A percentile compares a stretch with the other conserved stretches of the same genome.
phyloP scores from a whole-genome alignment of 2,113 vertebrate genomes.

The Mesocricetus auratus region DNA sequence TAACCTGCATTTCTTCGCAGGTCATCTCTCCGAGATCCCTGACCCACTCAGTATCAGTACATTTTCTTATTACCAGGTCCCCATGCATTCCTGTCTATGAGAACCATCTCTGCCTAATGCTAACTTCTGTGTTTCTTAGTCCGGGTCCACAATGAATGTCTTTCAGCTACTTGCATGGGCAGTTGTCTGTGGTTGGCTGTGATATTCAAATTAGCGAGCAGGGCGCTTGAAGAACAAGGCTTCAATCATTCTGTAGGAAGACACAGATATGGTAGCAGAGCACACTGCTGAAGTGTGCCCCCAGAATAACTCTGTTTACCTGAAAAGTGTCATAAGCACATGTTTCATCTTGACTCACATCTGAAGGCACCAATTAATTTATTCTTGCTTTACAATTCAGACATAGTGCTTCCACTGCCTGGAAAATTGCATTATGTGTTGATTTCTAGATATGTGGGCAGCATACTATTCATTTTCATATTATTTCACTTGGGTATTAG shows the following conservation, averaged over 20 bases:
- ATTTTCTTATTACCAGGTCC: background rate
- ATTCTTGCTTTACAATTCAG: background rate
- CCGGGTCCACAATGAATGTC: background rate
- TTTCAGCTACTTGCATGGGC: background rate
- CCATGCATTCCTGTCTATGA: background rate
- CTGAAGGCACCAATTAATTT: background rate
- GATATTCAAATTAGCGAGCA: background rate
- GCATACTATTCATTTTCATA: background rate
- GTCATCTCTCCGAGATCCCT: background rate
- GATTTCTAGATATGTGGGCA: background rate
- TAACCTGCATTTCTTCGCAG: background rate
- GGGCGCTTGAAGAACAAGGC: background rate
- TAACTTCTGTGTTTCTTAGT: background rate
- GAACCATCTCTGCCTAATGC: too few relatives aligned
- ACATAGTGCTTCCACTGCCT: background rate
- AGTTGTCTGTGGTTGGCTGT: too few relatives aligned
- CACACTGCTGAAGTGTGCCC: background rate
- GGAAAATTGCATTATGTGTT: background rate
- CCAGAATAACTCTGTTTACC: background rate
- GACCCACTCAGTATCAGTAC: rapidly evolving
- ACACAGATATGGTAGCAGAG: background rate
- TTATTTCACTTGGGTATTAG: background rate
- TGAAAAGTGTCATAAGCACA: background rate
- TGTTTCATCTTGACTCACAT: background rate
- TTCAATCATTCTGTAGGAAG: background rate